Evolutionary conservation across 1,140 invertebrate genomes (phyloP), one percentile per base, ranked within the genome.

Genomic region (Grapholita molesta): DNA sequence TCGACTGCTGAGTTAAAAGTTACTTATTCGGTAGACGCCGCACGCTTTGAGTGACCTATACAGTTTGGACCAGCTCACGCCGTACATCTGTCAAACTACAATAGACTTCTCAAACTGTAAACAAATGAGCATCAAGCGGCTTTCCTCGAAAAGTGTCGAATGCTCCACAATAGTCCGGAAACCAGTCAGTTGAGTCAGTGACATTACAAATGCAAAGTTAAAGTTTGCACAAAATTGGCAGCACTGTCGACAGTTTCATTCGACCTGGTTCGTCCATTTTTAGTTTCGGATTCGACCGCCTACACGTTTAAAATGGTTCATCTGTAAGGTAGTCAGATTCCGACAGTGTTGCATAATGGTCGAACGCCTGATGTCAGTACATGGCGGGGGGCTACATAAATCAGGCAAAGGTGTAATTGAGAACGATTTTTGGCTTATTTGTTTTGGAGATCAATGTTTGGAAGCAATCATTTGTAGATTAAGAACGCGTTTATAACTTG

Each of bases 351-450:
- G 55, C 55, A 28, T 61, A 61, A 61, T 61, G 11, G 24, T 61
- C 25, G 25, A 18, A 21, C 18, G 42, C 18, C 42, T 48, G 42
- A 48, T 48, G 42, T 48, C 42, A 48, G 25, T 25, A 7, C 55
- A n/a, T 15, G 25, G 55, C 55, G n/a, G 55, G 55, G 55, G 55
- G 55, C 55, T 48, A 28, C 28, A 61, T 61, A 61, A 61, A 61
- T 61, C 55, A 61, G 25, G 55, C n/a, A 61, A 61, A 61, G 55
- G 28, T 61, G 55, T 61, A 61, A 61, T 61, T 61, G 55, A 61
- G 55, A 18, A 61, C 55, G 55, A 25, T 61, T 61, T 32, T 61
- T 15, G n/a, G 28, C 30, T 8, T 32, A 25, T 61, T 61, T 61
- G 55, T 61, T 61, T 61, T 61, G n/a, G 55, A 32, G 24, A 15